Percentiles rank a stretch among this genome's conserved stretches.
Conservation (phyloP, 2,113 vertebrate genomes). For the Alligator mississippiensis region DNA sequence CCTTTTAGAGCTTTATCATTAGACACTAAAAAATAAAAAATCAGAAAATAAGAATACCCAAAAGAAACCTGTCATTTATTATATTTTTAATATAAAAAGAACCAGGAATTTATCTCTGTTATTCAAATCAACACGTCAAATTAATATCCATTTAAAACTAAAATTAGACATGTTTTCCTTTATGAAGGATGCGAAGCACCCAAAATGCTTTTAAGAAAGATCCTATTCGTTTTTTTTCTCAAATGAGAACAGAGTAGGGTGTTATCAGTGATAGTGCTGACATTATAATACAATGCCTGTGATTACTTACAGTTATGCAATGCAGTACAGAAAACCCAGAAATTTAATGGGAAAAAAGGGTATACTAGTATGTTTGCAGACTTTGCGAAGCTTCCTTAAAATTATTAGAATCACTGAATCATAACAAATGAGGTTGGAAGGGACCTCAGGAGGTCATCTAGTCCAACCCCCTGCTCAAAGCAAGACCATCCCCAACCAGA, state of each 20-base stretch:
- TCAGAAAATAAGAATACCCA: constrained; percentile 37
- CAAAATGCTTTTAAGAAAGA: neutral
- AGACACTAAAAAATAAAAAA: constrained; percentile 15
- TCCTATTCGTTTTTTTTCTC: neutral
- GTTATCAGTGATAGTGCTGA: neutral
- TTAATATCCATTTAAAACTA: constrained; percentile 49
- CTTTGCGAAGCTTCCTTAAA: neutral
- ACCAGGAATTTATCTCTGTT: constrained; percentile 35
- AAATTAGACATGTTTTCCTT: constrained; percentile 31
- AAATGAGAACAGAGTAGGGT: neutral
- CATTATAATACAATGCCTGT: no score
- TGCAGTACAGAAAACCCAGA: neutral
- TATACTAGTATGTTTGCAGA: neutral
- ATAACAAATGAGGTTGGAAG: no score
- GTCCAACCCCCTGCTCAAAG: no score
- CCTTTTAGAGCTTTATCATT: constrained; percentile 4
- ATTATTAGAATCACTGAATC: neutral
- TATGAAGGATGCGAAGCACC: neutral
- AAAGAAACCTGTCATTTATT: constrained; percentile 35
- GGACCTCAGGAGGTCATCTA: no score
- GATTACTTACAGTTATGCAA: neutral
- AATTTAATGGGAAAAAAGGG: neutral
- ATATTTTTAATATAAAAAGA: constrained; percentile 38
- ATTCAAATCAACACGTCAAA: constrained; percentile 42
- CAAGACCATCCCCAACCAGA: no score